Base-by-base conservation (phyloP, 2,797 vertebrate genomes). In the Scomberomorus guttatus region DNA sequence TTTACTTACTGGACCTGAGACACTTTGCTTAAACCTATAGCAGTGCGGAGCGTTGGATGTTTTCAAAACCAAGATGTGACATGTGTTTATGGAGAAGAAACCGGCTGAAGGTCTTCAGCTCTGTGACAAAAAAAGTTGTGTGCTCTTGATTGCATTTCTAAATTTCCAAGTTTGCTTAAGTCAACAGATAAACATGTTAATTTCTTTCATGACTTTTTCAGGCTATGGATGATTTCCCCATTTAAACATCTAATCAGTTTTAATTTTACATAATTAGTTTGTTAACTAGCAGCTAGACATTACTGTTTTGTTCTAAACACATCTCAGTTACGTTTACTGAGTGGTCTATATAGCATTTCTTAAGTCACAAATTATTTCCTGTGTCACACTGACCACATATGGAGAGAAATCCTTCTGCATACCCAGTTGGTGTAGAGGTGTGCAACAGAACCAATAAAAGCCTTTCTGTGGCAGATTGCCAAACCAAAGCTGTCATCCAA, bases 71-170 rank as follows among this genome's bases (percentile, higher is more conserved):
- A 22, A 32, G 6, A 32, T 32, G 5, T 10, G 11, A 29, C 15
- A 39, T 34, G 32, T 24, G 18, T 34, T 39, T 58, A 22, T 63
- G 39, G 32, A 14, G 22, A 37, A 25, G 11, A 17, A 12, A 44
- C 48, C 6, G 29, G 29, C 29, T 32, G 29, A 32, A 32, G 29
- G 29, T 32, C 29, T 32, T 32, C 29, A 4, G 27, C 50, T 72
- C 32, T 55, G n/a, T 22, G 55, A 67, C 14, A 72, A 42, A 32
- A 80, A 56, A 12, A 60, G 18, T 44, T 62, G 61, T 17, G 71
- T 81, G 71, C 17, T 15, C 15, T 39, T 75, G 69, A 68, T 50
- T 83, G 62, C 34, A 24, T 74, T 60, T 77, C 42, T 67, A 50
- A 76, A 39, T 4, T 25, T 42, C 24, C 44, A 51, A 39, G 17